These are phyloP conservation scores for Drosophila jambulina DNA, from an alignment of 1,140 invertebrate genomes.

Conservation along the genomic window DNA sequence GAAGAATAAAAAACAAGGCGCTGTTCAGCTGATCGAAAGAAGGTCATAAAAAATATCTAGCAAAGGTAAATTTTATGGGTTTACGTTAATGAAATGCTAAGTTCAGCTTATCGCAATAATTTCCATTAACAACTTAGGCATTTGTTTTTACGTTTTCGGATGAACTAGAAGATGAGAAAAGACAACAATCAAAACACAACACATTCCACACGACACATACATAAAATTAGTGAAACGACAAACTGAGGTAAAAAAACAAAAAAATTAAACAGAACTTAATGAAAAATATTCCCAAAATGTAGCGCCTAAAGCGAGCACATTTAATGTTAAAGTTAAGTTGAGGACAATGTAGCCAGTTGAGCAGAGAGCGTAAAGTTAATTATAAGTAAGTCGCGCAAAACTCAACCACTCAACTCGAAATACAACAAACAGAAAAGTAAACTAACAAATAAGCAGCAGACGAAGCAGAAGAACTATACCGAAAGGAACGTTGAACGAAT, in stretches of 20 bases:
- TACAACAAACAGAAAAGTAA: slow-evolving; percentile 35
- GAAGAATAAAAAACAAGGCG: slow-evolving; percentile 37
- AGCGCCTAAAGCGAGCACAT: slow-evolving; percentile 57
- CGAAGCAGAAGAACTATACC: slow-evolving; percentile 6
- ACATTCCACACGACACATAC: slow-evolving; percentile 41
- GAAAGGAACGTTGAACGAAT: slow-evolving; percentile 15
- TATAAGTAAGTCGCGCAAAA: slow-evolving; percentile 69
- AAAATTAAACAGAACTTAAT: slow-evolving; percentile 29
- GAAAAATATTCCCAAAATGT: slow-evolving; percentile 45
- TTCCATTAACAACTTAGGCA: slow-evolving; percentile 49
- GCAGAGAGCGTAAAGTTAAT: slow-evolving; percentile 47
- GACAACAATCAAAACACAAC: slow-evolving; percentile 72
- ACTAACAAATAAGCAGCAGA: slow-evolving; percentile 46
- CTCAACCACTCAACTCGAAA: slow-evolving; percentile 31
- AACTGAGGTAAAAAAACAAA: slow-evolving; percentile 64
- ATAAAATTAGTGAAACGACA: slow-evolving; percentile 46
- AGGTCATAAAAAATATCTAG: slow-evolving; percentile 37
- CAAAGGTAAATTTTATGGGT: slow-evolving; percentile 46
- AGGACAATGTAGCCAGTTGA: slow-evolving; percentile 54
- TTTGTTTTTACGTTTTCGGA: slow-evolving; percentile 51
- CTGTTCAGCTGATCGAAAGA: slow-evolving; percentile 67
- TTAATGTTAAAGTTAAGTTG: slow-evolving; percentile 54
- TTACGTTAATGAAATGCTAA: slow-evolving; percentile 77
- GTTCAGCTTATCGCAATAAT: slow-evolving; percentile 61
- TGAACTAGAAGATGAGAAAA: slow-evolving; percentile 55